Evolutionary conservation across 2,113 vertebrate genomes (phyloP).

Genomic region (Rhegmatorhina hoffmannsi): DNA sequence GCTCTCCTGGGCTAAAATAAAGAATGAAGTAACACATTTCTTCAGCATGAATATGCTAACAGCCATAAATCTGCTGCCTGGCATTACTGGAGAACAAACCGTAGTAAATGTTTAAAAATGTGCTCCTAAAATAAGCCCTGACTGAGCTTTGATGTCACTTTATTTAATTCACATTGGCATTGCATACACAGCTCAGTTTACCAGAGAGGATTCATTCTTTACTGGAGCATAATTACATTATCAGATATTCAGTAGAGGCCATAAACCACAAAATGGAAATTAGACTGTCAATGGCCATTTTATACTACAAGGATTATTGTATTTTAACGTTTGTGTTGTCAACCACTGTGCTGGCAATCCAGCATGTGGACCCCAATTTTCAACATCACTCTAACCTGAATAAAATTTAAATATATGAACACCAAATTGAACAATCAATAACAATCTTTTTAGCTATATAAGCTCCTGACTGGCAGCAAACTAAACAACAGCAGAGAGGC

Average conservation of each 20-base stretch:
- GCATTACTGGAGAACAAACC: conserved; percentile 64
- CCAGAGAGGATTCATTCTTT: conserved; percentile 72
- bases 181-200: conserved; percentile 70
- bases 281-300: conserved; percentile 67
- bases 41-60: conserved; percentile 56
- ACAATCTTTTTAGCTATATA: conserved; percentile 58
- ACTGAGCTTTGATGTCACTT: conserved; percentile 66
- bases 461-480: conserved; percentile 56
- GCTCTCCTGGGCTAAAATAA: conserved; percentile 52
- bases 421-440: conserved; percentile 68
- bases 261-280: conserved; percentile 79
- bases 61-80: conserved; percentile 51
- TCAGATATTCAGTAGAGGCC: conserved; percentile 77
- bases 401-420: conserved; percentile 74
- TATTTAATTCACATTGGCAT: conserved; percentile 73
- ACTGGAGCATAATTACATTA: conserved; percentile 73
- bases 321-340: conserved; percentile 70
- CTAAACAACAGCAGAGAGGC: conserved; percentile 10
- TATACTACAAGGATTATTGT: conserved; percentile 70
- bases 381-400: conserved; percentile 70
- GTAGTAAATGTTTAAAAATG: conserved; percentile 66
- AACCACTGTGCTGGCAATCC: conserved; percentile 44
- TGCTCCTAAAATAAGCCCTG: conserved; percentile 66
- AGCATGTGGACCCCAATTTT: conserved; percentile 66
- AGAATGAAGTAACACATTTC: conserved; percentile 62